Evolutionary conservation across 37 sponge, comb jelly and placozoan genomes (phyloP).

Genomic region (Amphimedon queenslandica): DNA sequence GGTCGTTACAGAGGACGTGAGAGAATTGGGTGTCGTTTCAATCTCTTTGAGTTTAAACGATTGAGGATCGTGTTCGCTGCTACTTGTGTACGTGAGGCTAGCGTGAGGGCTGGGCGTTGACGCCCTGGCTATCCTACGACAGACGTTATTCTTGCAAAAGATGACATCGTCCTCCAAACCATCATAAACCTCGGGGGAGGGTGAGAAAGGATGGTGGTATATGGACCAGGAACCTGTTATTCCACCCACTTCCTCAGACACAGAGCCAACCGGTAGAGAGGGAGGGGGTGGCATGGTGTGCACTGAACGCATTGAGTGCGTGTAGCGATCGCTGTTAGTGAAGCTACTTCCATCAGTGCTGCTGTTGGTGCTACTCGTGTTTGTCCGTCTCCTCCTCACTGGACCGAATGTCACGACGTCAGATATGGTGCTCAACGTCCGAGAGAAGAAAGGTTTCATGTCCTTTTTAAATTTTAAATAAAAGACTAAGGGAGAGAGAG

Average conservation of each 20-base stretch:
- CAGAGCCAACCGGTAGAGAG: background rate
- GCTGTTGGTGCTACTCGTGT: background rate
- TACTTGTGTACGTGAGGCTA: slow-evolving; percentile 1
- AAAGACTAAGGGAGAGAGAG: too few relatives aligned
- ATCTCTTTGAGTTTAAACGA: too few relatives aligned
- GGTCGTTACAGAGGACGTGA: background rate
- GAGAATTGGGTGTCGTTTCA: background rate
- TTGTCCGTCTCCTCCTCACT: background rate
- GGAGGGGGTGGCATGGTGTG: background rate
- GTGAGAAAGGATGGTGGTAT: background rate
- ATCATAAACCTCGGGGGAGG: background rate
- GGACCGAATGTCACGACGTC: background rate
- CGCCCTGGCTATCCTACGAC: slow-evolving; percentile 1
- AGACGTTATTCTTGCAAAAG: slow-evolving; percentile 57
- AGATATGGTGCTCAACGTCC: too few relatives aligned
- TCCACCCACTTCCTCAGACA: background rate
- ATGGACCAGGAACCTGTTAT: background rate
- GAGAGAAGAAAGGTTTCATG: background rate
- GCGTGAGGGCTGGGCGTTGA: background rate
- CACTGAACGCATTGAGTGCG: too few relatives aligned
- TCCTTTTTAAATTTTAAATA: too few relatives aligned
- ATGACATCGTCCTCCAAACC: slow-evolving; percentile 41
- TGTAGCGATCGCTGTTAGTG: too few relatives aligned
- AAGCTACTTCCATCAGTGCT: too few relatives aligned
- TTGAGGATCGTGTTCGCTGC: background rate